Evolutionary conservation across 2,797 vertebrate species (phyloP).

Genomic region (Threskiornis aethiopicus): DNA sequence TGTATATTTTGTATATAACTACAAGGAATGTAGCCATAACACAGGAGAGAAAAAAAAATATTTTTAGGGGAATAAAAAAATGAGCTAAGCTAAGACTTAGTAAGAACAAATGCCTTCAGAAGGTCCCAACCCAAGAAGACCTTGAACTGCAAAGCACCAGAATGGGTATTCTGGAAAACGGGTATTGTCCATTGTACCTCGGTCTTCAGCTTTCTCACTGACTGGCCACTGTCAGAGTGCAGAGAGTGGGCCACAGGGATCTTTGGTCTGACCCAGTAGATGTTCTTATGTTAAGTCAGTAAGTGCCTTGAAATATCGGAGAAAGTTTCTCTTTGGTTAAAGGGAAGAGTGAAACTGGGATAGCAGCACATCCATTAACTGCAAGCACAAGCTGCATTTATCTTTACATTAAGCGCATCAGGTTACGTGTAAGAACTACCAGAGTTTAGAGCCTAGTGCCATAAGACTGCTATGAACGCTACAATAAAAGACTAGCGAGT

Average conservation of each 20-base stretch:
- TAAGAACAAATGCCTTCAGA: neutral
- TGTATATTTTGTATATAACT: neutral
- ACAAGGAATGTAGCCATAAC: neutral
- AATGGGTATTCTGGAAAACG: neutral
- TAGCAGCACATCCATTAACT: neutral
- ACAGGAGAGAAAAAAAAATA: neutral
- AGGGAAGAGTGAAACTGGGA: neutral
- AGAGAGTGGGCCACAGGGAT: neutral
- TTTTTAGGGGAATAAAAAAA: neutral
- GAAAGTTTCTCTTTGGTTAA: neutral
- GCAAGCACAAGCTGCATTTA: neutral
- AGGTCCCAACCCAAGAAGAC: neutral
- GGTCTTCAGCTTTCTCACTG: neutral
- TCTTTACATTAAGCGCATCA: neutral
- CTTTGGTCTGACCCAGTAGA: neutral
- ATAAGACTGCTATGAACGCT: neutral
- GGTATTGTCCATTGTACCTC: fast-evolving
- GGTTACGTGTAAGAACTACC: neutral
- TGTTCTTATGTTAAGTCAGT: neutral
- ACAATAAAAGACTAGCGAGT: neutral
- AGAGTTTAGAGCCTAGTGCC: neutral
- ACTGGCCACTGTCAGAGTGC: neutral
- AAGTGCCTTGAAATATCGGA: neutral
- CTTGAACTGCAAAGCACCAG: neutral
- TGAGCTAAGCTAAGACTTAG: neutral